Evolutionary conservation across 2,888 invertebrate genomes (phyloP).

Genomic region (Celastrina argiolus): DNA sequence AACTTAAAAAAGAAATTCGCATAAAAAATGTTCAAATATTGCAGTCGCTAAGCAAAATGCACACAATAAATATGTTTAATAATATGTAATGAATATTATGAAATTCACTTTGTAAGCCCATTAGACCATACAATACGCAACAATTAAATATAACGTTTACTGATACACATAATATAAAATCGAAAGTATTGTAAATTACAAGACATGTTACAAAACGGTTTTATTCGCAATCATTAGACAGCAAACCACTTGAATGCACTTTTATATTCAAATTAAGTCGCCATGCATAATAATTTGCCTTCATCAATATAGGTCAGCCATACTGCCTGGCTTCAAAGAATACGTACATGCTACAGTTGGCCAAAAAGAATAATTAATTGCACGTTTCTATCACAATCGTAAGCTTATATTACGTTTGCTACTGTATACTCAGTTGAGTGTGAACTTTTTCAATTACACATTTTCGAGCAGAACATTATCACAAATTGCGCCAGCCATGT

Average conservation of each 20-base stretch:
- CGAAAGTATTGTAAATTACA: background rate
- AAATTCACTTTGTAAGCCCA: too few species aligned
- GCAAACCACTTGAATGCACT: background rate
- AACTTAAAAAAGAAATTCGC: too few species aligned
- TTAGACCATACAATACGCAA: background rate
- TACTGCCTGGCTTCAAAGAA: constrained; percentile 10
- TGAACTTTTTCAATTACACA: constrained; percentile 1
- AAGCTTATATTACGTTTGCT: background rate
- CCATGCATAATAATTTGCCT: constrained; percentile 16
- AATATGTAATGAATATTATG: too few species aligned
- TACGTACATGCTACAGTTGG: background rate
- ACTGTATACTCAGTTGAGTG: background rate
- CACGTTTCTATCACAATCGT: background rate
- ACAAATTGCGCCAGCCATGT: background rate
- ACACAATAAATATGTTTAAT: too few species aligned
- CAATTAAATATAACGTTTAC: background rate
- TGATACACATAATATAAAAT: background rate
- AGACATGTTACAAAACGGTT: background rate
- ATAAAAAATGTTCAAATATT: too few species aligned
- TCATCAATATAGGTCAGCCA: constrained; percentile 18
- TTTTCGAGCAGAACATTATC: background rate
- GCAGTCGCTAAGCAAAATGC: too few species aligned
- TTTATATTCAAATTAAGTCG: constrained; percentile 20
- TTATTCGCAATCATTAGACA: constrained; percentile 2
- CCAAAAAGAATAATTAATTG: background rate